Conservation (phyloP, 2,113 vertebrate species). For the Prinia subflava region DNA sequence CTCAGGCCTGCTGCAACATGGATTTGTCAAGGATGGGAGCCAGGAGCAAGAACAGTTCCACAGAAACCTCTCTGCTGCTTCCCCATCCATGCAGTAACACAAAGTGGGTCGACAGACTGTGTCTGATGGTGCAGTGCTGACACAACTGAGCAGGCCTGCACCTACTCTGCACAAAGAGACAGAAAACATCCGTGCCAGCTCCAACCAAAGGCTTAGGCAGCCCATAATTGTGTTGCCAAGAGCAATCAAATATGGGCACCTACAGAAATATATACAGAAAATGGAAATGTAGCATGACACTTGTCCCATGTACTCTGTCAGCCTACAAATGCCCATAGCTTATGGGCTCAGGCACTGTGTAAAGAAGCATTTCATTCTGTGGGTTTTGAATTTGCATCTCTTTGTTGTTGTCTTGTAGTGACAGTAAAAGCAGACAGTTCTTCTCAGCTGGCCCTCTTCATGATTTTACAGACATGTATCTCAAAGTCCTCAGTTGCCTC, state of each 20-base stretch:
- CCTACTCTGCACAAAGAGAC: not conserved
- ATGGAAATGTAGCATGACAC: not conserved
- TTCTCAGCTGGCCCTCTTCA: not conserved
- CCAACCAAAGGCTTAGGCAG: not conserved
- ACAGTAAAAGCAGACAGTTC: not conserved
- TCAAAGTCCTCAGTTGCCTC: not conserved
- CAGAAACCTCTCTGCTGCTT: not conserved
- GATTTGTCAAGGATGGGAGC: not conserved
- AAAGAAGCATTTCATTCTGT: not conserved
- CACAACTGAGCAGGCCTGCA: rapidly evolving
- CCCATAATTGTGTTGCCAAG: rapidly evolving
- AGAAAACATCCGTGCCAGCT: not conserved
- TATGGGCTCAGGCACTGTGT: not conserved
- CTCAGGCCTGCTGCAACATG: not conserved
- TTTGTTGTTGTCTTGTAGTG: not conserved
- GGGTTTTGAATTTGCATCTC: not conserved
- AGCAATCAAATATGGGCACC: not conserved
- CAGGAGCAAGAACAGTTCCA: not conserved
- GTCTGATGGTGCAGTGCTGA: not conserved
- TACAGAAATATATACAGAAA: not conserved
- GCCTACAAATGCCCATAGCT: not conserved
- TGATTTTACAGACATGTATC: not conserved
- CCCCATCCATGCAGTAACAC: not conserved
- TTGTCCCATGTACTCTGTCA: not conserved
- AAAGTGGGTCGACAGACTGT: not conserved